A percentile compares a stretch with the other conserved stretches of the same genome.
Conservation (phyloP, 2,797 vertebrate species). For the Paedocypris micromegethes region DNA sequence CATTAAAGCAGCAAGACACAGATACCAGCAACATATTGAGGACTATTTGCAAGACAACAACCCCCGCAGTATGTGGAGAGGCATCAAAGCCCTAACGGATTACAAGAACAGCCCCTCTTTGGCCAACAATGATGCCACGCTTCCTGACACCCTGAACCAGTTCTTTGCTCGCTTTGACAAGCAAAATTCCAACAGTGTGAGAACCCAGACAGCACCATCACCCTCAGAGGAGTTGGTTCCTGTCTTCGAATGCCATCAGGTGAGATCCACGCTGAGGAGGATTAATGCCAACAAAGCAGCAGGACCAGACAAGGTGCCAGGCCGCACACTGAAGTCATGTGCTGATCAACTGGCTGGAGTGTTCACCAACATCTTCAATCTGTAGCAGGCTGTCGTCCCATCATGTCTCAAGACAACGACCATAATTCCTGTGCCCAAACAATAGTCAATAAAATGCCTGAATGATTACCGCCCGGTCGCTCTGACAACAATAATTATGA, state of each 20-base stretch:
- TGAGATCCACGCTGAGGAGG: not conserved
- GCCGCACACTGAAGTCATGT: not conserved
- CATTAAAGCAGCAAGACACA: not conserved
- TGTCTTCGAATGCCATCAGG: not conserved
- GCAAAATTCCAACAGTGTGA: not conserved
- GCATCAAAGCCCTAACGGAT: constrained; percentile 10
- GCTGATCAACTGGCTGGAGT: not conserved
- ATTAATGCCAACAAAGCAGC: not conserved
- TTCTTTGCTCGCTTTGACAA: not conserved
- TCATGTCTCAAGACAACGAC: not conserved
- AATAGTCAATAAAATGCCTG: not conserved
- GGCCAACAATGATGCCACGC: not conserved
- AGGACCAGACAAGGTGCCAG: not conserved
- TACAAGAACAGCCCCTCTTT: constrained; percentile 6
- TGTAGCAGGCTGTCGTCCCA: not conserved
- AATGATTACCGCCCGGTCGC: not conserved
- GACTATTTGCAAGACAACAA: not conserved
- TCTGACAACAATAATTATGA: constrained; percentile 1
- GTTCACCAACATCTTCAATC: not conserved
- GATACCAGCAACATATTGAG: not conserved
- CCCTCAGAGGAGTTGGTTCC: not conserved
- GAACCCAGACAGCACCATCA: not conserved
- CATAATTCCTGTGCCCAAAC: not conserved
- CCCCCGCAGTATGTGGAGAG: constrained; percentile 1
- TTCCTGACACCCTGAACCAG: constrained; percentile 10